These are phyloP conservation scores for Bergia puertoricense DNA, from an alignment of 92 coral and sea anemone genomes.

Conservation along the genomic window DNA sequence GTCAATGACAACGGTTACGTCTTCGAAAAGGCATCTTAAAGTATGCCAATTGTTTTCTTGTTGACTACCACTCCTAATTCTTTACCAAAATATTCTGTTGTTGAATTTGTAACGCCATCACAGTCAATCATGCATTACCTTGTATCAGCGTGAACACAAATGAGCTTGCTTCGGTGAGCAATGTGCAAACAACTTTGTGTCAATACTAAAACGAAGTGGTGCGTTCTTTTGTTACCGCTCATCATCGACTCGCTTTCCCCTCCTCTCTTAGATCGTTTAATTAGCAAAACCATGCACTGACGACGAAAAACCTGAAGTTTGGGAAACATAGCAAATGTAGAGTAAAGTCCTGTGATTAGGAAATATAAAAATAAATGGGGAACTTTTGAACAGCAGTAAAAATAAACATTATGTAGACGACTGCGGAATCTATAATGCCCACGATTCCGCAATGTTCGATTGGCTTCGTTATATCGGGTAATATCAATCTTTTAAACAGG, in stretches of 20 bases:
- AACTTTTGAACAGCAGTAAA: background rate
- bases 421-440: constrained; percentile 4
- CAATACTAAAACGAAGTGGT: background rate
- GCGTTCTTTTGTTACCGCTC: background rate
- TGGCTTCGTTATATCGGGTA: background rate
- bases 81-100: constrained; percentile 10
- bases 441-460: background rate
- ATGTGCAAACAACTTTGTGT: background rate
- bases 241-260: background rate
- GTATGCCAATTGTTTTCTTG: background rate
- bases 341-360: no score
- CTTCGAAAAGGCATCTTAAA: constrained; percentile 6
- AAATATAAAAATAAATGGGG: background rate
- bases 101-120: constrained; percentile 11
- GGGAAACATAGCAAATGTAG: background rate
- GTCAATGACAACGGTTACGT: constrained; percentile 6
- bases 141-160: constrained; percentile 6
- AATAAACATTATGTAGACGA: background rate
- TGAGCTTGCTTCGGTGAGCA: constrained; percentile 1
- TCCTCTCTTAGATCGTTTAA: background rate
- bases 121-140: background rate
- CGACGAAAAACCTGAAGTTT: background rate
- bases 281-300: background rate
- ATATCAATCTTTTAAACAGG: constrained; percentile 1
- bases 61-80: constrained; percentile 31